These are phyloP conservation scores for Apis mellifera DNA, from an alignment of 1,140 invertebrate species.

Conservation along the genomic window DNA sequence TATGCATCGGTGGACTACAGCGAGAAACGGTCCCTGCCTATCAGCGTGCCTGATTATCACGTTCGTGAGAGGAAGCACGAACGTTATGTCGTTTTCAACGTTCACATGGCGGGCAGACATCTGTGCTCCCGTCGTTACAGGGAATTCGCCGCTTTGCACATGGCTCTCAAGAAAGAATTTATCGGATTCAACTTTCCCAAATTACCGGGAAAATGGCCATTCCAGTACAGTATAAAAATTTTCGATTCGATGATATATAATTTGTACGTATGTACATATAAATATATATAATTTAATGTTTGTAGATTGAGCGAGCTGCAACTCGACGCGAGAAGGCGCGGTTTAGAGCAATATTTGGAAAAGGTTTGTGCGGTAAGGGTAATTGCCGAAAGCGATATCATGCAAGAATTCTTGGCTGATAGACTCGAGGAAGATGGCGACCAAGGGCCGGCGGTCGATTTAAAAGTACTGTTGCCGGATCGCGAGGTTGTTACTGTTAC, in stretches of 20 bases:
- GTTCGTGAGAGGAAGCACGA: slow-evolving; percentile 90
- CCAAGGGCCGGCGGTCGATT: slow-evolving; percentile 93
- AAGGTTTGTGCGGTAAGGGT: slow-evolving; percentile 99
- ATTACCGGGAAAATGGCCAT: slow-evolving; percentile 99
- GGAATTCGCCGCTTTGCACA: slow-evolving; percentile 96
- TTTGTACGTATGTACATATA: no score
- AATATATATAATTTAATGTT: not conserved
- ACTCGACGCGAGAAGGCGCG: slow-evolving; percentile 94
- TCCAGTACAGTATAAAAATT: slow-evolving; percentile 83
- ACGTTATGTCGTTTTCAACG: slow-evolving; percentile 98
- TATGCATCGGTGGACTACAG: slow-evolving; percentile 98
- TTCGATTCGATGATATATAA: not conserved
- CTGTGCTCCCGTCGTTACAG: slow-evolving; percentile 97
- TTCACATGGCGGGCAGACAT: slow-evolving; percentile 99
- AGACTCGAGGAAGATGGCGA: slow-evolving; percentile 90
- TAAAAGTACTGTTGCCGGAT: slow-evolving; percentile 92
- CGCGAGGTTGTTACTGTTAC: slow-evolving; percentile 94
- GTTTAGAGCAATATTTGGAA: slow-evolving; percentile 98
- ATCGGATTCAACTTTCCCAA: slow-evolving; percentile 98
- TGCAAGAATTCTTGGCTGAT: slow-evolving; percentile 98
- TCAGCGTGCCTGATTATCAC: slow-evolving; percentile 98
- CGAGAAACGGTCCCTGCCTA: slow-evolving; percentile 98
- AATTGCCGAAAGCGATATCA: slow-evolving; percentile 97
- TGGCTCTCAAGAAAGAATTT: slow-evolving; percentile 97
- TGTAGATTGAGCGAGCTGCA: slow-evolving; percentile 95